A percentile compares a stretch with the other conserved stretches of the same genome.
Conservation (phyloP, 2,888 invertebrate species). For the Agrotis ipsilon region DNA sequence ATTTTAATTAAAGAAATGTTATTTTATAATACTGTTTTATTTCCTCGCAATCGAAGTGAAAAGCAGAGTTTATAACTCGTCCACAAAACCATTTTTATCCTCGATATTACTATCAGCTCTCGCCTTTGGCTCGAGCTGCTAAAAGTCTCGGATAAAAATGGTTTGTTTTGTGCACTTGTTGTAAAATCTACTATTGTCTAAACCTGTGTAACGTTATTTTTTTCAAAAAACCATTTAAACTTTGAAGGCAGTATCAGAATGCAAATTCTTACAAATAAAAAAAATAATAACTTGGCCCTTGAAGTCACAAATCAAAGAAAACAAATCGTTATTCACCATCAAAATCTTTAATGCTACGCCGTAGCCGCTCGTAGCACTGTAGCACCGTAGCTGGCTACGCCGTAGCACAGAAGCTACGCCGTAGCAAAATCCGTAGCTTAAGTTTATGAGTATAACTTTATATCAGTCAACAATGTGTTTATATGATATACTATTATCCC, state of each 20-base stretch:
- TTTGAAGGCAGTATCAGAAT: background rate
- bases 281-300: background rate
- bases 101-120: no score
- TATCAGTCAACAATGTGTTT: conserved; percentile 55
- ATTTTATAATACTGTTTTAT: no score
- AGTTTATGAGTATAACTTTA: conserved; percentile 53
- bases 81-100: no score
- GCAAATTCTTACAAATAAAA: background rate
- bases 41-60: no score
- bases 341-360: conserved; percentile 30
- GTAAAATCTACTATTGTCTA: no score
- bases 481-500: conserved; percentile 53
- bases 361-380: conserved; percentile 14
- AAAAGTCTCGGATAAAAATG: no score
- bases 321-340: conserved; percentile 2
- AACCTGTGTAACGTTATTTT: background rate
- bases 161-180: no score
- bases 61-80: no score
- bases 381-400: conserved; percentile 44
- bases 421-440: conserved; percentile 29
- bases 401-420: conserved; percentile 11
- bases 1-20: no score
- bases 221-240: background rate
- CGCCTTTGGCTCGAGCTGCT: no score
- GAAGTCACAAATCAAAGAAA: background rate